These are phyloP conservation scores for Pissodes strobi DNA, from an alignment of 1,140 invertebrate genomes.

Conservation along the genomic window DNA sequence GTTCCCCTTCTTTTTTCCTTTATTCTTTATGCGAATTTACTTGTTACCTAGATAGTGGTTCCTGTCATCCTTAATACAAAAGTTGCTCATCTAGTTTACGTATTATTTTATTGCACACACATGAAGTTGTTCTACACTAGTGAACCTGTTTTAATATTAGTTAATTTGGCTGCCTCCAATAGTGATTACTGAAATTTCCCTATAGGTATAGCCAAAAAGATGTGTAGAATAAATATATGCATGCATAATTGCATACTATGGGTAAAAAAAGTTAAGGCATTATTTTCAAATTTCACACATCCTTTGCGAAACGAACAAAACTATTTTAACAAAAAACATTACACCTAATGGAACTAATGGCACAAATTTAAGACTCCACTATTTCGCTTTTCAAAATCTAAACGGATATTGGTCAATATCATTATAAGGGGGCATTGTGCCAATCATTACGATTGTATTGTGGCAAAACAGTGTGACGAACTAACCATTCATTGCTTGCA, in stretches of 20 bases:
- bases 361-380: slow-evolving; percentile 1
- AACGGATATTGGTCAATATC: slow-evolving; percentile 29
- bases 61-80: too few relatives aligned
- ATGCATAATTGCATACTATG: too few relatives aligned
- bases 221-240: too few relatives aligned
- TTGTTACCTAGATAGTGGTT: too few relatives aligned
- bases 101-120: too few relatives aligned
- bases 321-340: background rate
- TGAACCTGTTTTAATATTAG: background rate
- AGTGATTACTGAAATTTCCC: background rate
- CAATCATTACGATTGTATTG: slow-evolving; percentile 23
- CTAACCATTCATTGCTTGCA: background rate
- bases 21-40: too few relatives aligned
- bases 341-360: slow-evolving; percentile 17
- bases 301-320: background rate
- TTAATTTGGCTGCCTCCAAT: background rate
- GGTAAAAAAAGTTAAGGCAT: too few relatives aligned
- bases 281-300: background rate
- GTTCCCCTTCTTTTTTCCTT: too few relatives aligned
- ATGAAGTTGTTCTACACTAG: too few relatives aligned
- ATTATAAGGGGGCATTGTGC: background rate
- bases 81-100: too few relatives aligned
- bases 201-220: background rate
- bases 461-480: slow-evolving; percentile 22
- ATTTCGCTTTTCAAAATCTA: slow-evolving; percentile 9